Evolutionary conservation across 2,888 invertebrate genomes (phyloP), one percentile per base, ranked within the genome.

Genomic region (Eremobia ochroleuca): DNA sequence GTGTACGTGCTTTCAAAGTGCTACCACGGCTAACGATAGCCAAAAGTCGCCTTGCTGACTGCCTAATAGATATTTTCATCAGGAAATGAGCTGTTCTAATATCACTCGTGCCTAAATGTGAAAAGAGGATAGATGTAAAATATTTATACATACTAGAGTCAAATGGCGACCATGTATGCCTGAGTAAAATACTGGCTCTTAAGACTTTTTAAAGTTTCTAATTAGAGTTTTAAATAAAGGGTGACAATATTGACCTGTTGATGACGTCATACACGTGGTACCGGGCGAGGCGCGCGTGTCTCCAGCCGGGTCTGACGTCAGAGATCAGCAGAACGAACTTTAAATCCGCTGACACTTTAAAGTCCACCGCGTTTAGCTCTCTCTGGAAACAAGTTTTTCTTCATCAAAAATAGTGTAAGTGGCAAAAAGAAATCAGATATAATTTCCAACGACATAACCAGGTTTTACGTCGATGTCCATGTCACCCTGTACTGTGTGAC

Each of bases 271-370:
- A 98, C 76, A 98, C 97, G 91, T 97, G 97, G 93, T 98, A 98
- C 85, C 97, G 96, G 13, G 98, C 98, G 76, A 97, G 95, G 28
- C 97, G 97, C 6, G 97, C 97, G 91, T 98, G 97, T 84, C 97
- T 94, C 96, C 97, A 97, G 68, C 97, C 97, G 70, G 97, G 96
- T 82, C 96, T 92, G 64, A 97, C 97, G 92, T 98, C 98, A 18
- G 98, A 98, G 85, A 98, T 97, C 58, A 98, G 97, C 40, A 98
- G 97, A 65, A 98, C 98, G 90, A 98, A 98, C 93, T 98, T 98
- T 90, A 98, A 96, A 93, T 98, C 98, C 18, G 98, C 98, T 55
- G 98, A 98, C 81, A 98, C 97, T 90, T 97, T 97, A 97, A 98
- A 98, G 93, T 98, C 98, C 87, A 98, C 97, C 25, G 98, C 98